Evolutionary conservation across 2,797 vertebrate genomes (phyloP), one percentile per base, ranked within the genome.

Genomic region (Coregonus suidteri): DNA sequence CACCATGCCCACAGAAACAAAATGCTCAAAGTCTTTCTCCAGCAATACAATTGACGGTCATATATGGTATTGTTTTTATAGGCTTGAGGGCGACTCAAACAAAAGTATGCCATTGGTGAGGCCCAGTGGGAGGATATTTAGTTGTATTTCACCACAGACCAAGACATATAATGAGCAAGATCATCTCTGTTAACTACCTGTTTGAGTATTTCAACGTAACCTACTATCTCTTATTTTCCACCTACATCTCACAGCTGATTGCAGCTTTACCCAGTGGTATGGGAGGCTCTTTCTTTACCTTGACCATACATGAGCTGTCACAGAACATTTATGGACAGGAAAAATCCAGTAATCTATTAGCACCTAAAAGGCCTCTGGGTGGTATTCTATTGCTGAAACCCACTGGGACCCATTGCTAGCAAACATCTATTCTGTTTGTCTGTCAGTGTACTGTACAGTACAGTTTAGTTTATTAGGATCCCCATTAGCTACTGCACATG

Each of bases 11-110:
- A 64, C n/a, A 30, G 59, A 25, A 64, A 64, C 59, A 64, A 64
- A 25, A n/a, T 20, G 6, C 15, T 72, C n/a, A 72, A 71, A 54
- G 47, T 31, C 70, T 7, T 52, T 73, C 52, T 56, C 51, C 30
- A 56, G 52, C 2, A 34, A 52, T 73, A 52, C 31, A 2, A n/a
- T 54, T 34, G 16, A 54, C 47, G 20, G 71, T 73, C 71, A 73
- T 34, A 56, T 73, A 54, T 54, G 71, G 30, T 73, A 56, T 73
- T 73, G 52, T 72, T 72, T 72, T 51, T 54, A 72, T 31, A 72
- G 70, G 13, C 47, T 52, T 25, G 51, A 18, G n/a, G 41, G 41
- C 4, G 47, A 25, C 41, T 52, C 66, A 14, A 25, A 35, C 47
- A 47, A 18, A 71, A 20, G 37, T 71, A 5, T 30, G 47, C 47